phyloP scores from a whole-genome alignment of 1,140 invertebrate species.

The Branchinecta lynchi region DNA sequence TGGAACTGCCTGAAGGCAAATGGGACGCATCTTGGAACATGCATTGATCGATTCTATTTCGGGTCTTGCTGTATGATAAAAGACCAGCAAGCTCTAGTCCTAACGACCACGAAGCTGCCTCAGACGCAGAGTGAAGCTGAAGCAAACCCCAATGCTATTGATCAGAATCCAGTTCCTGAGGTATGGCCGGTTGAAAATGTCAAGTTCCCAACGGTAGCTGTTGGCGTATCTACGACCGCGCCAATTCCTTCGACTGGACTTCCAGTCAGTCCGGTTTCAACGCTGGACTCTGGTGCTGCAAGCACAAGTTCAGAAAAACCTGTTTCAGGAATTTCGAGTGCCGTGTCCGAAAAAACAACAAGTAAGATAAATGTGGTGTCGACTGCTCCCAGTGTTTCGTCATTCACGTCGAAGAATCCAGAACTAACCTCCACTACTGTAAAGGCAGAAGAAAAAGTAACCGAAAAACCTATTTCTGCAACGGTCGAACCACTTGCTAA shows the following conservation, averaged over 20 bases:
- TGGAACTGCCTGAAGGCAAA: slow-evolving; percentile 80
- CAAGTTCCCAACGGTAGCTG: not conserved
- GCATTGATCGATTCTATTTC: slow-evolving; percentile 80
- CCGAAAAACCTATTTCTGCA: not conserved
- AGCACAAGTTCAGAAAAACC: too few relatives aligned
- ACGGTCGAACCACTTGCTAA: not conserved
- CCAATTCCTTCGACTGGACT: too few relatives aligned
- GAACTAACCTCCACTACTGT: too few relatives aligned
- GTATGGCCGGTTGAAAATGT: not conserved
- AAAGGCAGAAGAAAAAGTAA: too few relatives aligned
- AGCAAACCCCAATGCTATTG: not conserved
- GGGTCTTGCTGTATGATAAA: slow-evolving; percentile 55
- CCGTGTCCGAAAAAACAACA: too few relatives aligned
- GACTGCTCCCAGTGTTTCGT: too few relatives aligned
- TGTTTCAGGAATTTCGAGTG: too few relatives aligned
- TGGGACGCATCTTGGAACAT: slow-evolving; percentile 74
- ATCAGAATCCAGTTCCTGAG: not conserved
- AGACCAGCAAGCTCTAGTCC: not conserved
- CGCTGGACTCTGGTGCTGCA: too few relatives aligned
- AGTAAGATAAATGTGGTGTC: too few relatives aligned
- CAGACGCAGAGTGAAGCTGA: not conserved
- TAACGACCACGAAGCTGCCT: not conserved
- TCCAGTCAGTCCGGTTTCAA: too few relatives aligned
- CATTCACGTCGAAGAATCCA: too few relatives aligned
- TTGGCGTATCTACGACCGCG: too few relatives aligned